Percentiles rank a stretch among this genome's conserved stretches.
These are phyloP conservation scores for Tetragnatha versicolor DNA, from an alignment of 1,140 invertebrate genomes.

Conservation along the genomic window DNA sequence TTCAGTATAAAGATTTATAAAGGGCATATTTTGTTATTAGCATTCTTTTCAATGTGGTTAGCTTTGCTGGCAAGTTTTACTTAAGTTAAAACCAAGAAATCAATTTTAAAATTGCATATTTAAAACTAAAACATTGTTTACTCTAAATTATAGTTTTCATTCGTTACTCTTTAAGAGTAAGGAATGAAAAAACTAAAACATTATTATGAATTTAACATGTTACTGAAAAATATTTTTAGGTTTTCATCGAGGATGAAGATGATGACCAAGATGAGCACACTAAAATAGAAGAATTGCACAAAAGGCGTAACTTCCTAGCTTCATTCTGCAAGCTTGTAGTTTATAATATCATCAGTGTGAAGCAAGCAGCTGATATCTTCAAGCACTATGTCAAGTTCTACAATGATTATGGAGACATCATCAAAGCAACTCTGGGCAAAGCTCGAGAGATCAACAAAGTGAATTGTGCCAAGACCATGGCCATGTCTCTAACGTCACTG, in stretches of 20 bases:
- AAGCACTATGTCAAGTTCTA: conserved; percentile 99
- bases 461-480: conserved; percentile 93
- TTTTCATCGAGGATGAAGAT: conserved; percentile 64
- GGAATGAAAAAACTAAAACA: too few species aligned
- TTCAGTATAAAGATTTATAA: too few species aligned
- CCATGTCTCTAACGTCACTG: conserved; percentile 85
- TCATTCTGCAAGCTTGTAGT: conserved; percentile 97
- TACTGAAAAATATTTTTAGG: too few species aligned
- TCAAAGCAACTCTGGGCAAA: conserved; percentile 95
- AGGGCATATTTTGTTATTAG: too few species aligned
- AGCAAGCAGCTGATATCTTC: conserved; percentile 89
- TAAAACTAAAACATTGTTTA: too few species aligned
- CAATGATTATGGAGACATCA: conserved; percentile 99
- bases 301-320: conserved; percentile 92
- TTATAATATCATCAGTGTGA: conserved; percentile 94
- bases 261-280: conserved; percentile 90
- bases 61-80: too few species aligned
- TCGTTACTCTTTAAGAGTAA: too few species aligned
- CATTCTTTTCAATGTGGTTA: too few species aligned
- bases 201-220: too few species aligned
- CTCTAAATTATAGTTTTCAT: too few species aligned
- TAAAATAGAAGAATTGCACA: conserved; percentile 95
- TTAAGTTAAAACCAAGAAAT: too few species aligned
- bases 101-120: too few species aligned
- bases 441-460: conserved; percentile 97